Percentiles rank a stretch among this genome's conserved stretches.
Evolutionary conservation across 2,888 invertebrate species (phyloP).

Genomic region (Aphidius colemani): DNA sequence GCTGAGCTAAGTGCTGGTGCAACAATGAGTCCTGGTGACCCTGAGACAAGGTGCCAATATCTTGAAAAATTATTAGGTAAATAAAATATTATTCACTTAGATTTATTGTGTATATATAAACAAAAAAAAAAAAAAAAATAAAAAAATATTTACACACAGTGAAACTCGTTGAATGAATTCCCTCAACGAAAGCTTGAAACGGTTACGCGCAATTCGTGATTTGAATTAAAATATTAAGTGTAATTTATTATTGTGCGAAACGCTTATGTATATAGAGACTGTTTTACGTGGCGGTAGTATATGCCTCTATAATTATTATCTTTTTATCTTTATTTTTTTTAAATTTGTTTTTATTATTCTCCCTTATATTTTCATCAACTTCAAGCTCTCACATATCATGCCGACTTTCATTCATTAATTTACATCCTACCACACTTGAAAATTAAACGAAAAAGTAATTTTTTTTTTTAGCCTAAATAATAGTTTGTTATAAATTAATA

Average conservation of each 20-base stretch:
- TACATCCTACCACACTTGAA: slow-evolving; percentile 5
- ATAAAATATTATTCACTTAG: slow-evolving; percentile 7
- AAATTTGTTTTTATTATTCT: slow-evolving; percentile 9
- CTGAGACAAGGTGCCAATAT: slow-evolving; percentile 64
- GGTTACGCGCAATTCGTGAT: slow-evolving; percentile 37
- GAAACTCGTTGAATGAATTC: slow-evolving; percentile 29
- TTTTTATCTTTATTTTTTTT: slow-evolving; percentile 6
- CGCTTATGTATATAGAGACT: slow-evolving; percentile 24
- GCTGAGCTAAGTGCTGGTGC: slow-evolving; percentile 60
- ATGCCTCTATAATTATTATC: not conserved
- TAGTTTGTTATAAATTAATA: too few relatives aligned
- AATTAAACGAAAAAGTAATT: too few relatives aligned
- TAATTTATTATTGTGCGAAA: not conserved
- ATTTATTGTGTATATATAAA: not conserved
- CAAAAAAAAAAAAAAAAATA: slow-evolving; percentile 1
- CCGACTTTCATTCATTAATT: slow-evolving; percentile 32
- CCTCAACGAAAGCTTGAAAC: slow-evolving; percentile 33
- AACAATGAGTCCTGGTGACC: slow-evolving; percentile 58
- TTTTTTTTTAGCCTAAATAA: too few relatives aligned
- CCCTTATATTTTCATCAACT: slow-evolving; percentile 1
- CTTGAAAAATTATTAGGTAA: slow-evolving; percentile 65
- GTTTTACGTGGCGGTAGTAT: slow-evolving; percentile 18
- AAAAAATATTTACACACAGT: not conserved
- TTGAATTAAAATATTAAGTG: slow-evolving; percentile 24
- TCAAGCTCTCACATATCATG: not conserved